Base-by-base conservation (phyloP, 2,888 invertebrate genomes). In the Dichetophora obliterata region DNA sequence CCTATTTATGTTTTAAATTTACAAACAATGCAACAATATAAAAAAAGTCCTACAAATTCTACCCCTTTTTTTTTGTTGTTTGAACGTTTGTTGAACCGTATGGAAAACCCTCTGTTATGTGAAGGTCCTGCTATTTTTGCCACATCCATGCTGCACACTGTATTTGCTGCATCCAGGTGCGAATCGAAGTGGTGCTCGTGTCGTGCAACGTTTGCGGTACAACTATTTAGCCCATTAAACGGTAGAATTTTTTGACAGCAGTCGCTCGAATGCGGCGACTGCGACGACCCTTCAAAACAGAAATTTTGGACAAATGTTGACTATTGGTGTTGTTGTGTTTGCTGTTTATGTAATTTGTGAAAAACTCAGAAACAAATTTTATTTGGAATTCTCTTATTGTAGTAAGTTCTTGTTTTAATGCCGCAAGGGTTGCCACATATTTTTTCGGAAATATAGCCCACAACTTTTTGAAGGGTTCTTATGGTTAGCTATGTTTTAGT, bases 131-230 rank as follows among this genome's bases (percentile, higher is more conserved):
- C 43, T 43, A 43, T 43, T 43, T 14, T 11, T 43, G 43, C 43
- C 14, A 43, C 43, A 43, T 43, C 14, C 43, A 43, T 43, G 43
- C 3, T 14, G 14, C 43, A 54, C 61, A 54, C 61, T 70, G 75
- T 52, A 52, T 52, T 72, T 57, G 50, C 24, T 66, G 69, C 68
- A 69, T 54, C 77, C 78, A 79, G 77, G 77, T 77, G 78, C 78
- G 72, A 73, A 63, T 72, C 69, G 73, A 72, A 75, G 63, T 72
- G 27, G 59, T 16, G 19, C 65, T 19, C 31, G 2, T 54, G 19
- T 69, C 69, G 31, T 19, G 22, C 31, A 54, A 43, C 61, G 14
- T 61, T n/a, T 48, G 61, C 31, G 48, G 61, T 50, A 31, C 65
- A 65, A 52, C 37, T 54, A 22, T 66, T 37, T 74, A 50, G 65